Percentiles rank a stretch among this genome's conserved stretches.
Evolutionary conservation across 2,113 vertebrate species (phyloP).

Genomic region (Semnornis frantzii): DNA sequence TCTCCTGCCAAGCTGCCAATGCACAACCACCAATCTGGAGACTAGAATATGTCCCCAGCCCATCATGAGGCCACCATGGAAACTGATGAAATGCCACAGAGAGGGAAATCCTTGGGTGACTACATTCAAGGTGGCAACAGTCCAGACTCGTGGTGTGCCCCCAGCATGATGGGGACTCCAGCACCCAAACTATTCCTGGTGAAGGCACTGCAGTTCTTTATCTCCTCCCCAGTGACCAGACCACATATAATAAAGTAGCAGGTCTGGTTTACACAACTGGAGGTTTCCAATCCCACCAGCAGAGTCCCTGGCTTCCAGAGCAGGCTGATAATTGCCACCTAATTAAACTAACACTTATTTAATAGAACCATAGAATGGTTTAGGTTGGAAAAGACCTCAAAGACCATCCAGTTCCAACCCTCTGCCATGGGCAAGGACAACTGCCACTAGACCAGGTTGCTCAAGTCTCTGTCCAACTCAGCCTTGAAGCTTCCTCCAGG

Average conservation of each 20-base stretch:
- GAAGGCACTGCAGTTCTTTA: not conserved
- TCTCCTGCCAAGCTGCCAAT: not conserved
- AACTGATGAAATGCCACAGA: accelerated
- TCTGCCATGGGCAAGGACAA: too few species aligned
- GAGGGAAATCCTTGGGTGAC: not conserved
- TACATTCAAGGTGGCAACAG: accelerated
- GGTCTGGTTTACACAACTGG: not conserved
- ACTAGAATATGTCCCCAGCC: accelerated
- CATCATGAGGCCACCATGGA: accelerated
- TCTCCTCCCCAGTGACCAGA: slow-evolving; percentile 64
- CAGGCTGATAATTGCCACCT: not conserved
- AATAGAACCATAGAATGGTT: too few species aligned
- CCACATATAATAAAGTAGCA: not conserved
- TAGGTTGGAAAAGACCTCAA: too few species aligned
- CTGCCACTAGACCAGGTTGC: too few species aligned
- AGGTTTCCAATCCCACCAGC: not conserved
- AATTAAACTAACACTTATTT: not conserved
- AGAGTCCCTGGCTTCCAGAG: not conserved
- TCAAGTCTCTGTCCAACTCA: too few species aligned
- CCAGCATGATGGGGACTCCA: not conserved
- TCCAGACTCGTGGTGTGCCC: accelerated
- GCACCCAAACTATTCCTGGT: not conserved
- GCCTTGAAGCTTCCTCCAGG: too few species aligned
- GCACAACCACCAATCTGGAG: not conserved
- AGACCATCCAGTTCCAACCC: too few species aligned